Conservation (phyloP, 2,888 invertebrate species). For the Platycheirus albimanus region DNA sequence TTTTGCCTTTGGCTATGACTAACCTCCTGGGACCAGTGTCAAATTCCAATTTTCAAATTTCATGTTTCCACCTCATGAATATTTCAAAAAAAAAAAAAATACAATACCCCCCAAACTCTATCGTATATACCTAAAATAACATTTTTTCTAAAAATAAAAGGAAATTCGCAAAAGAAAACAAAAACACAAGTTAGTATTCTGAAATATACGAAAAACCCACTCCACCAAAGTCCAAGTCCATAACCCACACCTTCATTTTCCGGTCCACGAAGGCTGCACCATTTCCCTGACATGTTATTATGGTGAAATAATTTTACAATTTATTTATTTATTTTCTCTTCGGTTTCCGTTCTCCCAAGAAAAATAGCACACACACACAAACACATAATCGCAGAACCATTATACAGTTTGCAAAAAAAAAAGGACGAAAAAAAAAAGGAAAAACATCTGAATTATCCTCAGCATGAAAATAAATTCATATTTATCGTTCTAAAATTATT, state of each 20-base stretch:
- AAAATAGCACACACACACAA: constrained; percentile 31
- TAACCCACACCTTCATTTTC: constrained; percentile 13
- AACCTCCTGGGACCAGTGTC: constrained; percentile 61
- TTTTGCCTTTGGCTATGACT: constrained; percentile 13
- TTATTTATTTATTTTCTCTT: constrained; percentile 80
- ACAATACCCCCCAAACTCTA: not conserved
- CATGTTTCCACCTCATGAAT: constrained; percentile 68
- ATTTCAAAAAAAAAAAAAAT: constrained; percentile 67
- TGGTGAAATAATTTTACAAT: constrained; percentile 82
- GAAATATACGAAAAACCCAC: constrained; percentile 10
- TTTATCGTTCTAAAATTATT: constrained; percentile 78
- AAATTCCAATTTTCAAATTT: constrained; percentile 72
- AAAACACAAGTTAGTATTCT: constrained; percentile 32
- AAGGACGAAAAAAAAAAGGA: constrained; percentile 25
- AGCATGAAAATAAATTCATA: constrained; percentile 78
- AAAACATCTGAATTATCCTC: constrained; percentile 74
- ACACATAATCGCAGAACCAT: constrained; percentile 11
- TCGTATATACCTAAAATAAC: constrained; percentile 1
- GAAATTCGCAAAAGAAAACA: constrained; percentile 45
- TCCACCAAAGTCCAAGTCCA: not conserved
- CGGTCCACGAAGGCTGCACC: constrained; percentile 57
- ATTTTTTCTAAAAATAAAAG: constrained; percentile 48
- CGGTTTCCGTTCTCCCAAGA: constrained; percentile 40
- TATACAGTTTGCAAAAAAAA: constrained; percentile 20
- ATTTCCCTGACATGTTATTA: constrained; percentile 81